These are phyloP conservation scores for Poeciliopsis gracilis DNA, from an alignment of 2,797 vertebrate genomes.

Conservation along the genomic window DNA sequence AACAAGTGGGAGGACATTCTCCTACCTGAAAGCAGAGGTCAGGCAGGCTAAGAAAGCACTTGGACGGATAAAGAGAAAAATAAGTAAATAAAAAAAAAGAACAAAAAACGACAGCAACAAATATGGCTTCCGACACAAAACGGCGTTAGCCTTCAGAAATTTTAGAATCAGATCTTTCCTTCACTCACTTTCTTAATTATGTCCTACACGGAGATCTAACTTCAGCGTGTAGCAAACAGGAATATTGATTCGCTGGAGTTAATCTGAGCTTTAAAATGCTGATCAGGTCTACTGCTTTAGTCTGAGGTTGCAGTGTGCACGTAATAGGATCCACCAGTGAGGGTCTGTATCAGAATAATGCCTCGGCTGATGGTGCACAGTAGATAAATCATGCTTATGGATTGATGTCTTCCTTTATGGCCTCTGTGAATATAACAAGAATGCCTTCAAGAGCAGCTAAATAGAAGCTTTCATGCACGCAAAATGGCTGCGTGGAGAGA, in stretches of 20 bases:
- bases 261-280: conserved; percentile 50
- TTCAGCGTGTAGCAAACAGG: conserved; percentile 3
- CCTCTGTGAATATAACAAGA: conserved; percentile 68
- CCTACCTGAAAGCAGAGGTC: conserved; percentile 38
- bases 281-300: conserved; percentile 38
- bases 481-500: conserved; percentile 61
- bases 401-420: conserved; percentile 64
- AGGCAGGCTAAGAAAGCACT: conserved; percentile 24
- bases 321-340: conserved; percentile 60
- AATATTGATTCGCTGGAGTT: conserved; percentile 19
- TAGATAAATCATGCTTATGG: conserved; percentile 75
- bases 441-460: conserved; percentile 69
- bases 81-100: not conserved
- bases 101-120: not conserved
- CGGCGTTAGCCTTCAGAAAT: not conserved
- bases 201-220: conserved; percentile 18
- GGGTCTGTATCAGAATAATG: conserved; percentile 70
- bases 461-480: conserved; percentile 62
- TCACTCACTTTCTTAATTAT: conserved; percentile 9
- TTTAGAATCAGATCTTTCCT: not conserved
- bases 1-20: conserved; percentile 43
- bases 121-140: not conserved
- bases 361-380: conserved; percentile 51
- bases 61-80: conserved; percentile 23
- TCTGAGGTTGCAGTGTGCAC: conserved; percentile 41